A percentile compares a stretch with the other conserved stretches of the same genome.
These are phyloP conservation scores for Himalopsyche japonica DNA, from an alignment of 2,888 invertebrate species.

Conservation along the genomic window DNA sequence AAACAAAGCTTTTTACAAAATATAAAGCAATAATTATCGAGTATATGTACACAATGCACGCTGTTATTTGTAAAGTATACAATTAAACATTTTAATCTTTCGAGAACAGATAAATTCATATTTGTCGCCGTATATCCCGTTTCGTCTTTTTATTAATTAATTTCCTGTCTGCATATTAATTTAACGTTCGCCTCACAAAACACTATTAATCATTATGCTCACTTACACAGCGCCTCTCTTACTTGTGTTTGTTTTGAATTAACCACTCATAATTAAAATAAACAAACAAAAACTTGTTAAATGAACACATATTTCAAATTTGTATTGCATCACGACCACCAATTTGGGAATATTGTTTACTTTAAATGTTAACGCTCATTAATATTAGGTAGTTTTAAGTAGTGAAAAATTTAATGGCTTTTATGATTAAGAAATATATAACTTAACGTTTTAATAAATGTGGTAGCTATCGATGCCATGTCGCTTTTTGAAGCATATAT, in stretches of 20 bases:
- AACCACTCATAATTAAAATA: not conserved
- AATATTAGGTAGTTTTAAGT: too few relatives aligned
- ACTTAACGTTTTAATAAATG: too few relatives aligned
- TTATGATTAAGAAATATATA: too few relatives aligned
- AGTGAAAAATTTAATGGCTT: too few relatives aligned
- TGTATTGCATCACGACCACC: too few relatives aligned
- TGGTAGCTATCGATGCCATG: too few relatives aligned
- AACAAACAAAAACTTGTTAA: not conserved
- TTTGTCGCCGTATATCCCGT: not conserved
- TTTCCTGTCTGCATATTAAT: not conserved
- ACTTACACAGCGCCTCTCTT: not conserved
- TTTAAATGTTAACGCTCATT: too few relatives aligned
- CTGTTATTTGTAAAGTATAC: not conserved
- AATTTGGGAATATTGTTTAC: too few relatives aligned
- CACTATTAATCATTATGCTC: not conserved
- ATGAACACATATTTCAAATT: not conserved
- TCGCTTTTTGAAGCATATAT: too few relatives aligned
- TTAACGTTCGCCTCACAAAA: not conserved
- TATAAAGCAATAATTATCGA: too few relatives aligned
- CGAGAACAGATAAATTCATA: not conserved
- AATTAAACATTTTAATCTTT: not conserved
- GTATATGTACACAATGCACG: too few relatives aligned
- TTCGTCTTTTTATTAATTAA: not conserved
- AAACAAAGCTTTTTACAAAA: too few relatives aligned
- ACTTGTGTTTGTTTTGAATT: constrained; percentile 4